Conservation (phyloP, 2,888 invertebrate genomes). For the Lepidochitona cinerea region DNA sequence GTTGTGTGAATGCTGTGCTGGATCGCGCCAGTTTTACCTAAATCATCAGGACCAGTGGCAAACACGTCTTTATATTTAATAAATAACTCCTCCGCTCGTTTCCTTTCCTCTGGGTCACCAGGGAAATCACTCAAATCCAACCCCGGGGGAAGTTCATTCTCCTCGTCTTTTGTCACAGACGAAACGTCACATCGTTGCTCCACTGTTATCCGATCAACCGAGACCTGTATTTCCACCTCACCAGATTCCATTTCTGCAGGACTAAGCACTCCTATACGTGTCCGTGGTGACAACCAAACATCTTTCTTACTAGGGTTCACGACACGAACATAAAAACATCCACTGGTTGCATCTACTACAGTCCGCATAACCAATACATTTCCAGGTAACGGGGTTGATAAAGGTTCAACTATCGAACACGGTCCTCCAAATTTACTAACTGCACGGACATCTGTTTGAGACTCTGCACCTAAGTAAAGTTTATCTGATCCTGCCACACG, state of each 20-base stretch:
- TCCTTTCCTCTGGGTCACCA: background rate
- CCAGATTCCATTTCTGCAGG: background rate
- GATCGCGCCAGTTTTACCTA: slow-evolving; percentile 21
- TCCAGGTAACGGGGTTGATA: background rate
- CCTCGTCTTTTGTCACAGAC: too few relatives aligned
- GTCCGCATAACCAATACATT: background rate
- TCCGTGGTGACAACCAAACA: background rate
- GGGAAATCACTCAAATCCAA: background rate
- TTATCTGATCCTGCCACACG: background rate
- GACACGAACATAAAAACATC: background rate
- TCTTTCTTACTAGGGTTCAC: background rate
- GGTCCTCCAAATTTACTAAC: background rate
- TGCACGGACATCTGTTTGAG: background rate
- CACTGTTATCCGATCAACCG: background rate
- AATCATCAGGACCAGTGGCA: slow-evolving; percentile 16
- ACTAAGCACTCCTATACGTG: background rate
- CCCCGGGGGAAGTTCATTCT: slow-evolving; percentile 1
- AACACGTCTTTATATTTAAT: slow-evolving; percentile 9
- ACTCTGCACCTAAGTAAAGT: background rate
- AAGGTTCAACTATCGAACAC: background rate
- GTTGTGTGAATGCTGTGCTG: slow-evolving; percentile 18
- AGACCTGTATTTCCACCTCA: background rate
- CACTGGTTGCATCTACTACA: slow-evolving; percentile 1
- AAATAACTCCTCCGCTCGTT: background rate
- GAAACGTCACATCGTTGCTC: background rate